Evolutionary conservation across 2,888 invertebrate species (phyloP).

Genomic region (Aromia moschata): DNA sequence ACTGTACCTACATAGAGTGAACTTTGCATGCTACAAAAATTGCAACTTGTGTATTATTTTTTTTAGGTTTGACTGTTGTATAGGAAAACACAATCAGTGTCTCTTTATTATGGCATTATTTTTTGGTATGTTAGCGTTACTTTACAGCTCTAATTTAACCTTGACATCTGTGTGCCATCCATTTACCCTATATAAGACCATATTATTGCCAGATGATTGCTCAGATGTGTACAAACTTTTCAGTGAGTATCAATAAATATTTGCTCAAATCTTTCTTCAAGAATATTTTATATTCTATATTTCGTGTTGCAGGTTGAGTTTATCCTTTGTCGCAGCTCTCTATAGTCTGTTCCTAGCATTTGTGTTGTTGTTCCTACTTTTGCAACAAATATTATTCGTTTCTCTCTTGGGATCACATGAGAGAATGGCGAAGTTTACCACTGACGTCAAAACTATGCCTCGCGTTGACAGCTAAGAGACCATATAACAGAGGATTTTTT

Average conservation of each 20-base stretch:
- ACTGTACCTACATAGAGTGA: too few relatives aligned
- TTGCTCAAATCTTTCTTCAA: not conserved
- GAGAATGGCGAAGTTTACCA: slow-evolving; percentile 63
- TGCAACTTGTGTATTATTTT: too few relatives aligned
- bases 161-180: slow-evolving; percentile 90
- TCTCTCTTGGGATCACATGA: too few relatives aligned
- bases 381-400: slow-evolving; percentile 59
- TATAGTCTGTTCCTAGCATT: slow-evolving; percentile 52
- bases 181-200: slow-evolving; percentile 70
- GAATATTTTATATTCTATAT: too few relatives aligned
- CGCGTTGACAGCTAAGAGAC: slow-evolving; percentile 48
- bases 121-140: slow-evolving; percentile 72
- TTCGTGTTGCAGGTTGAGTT: slow-evolving; percentile 50
- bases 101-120: slow-evolving; percentile 77
- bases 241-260: slow-evolving; percentile 66
- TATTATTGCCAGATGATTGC: slow-evolving; percentile 86
- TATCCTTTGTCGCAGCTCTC: slow-evolving; percentile 55
- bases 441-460: slow-evolving; percentile 49
- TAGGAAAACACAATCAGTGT: slow-evolving; percentile 80
- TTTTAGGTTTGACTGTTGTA: slow-evolving; percentile 83
- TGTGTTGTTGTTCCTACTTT: slow-evolving; percentile 47
- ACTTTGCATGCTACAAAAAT: too few relatives aligned
- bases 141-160: slow-evolving; percentile 82
- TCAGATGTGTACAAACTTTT: slow-evolving; percentile 83
- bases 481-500: slow-evolving; percentile 51